These are phyloP conservation scores for Nixonia krombeini DNA, from an alignment of 1,140 invertebrate genomes.

Conservation along the genomic window DNA sequence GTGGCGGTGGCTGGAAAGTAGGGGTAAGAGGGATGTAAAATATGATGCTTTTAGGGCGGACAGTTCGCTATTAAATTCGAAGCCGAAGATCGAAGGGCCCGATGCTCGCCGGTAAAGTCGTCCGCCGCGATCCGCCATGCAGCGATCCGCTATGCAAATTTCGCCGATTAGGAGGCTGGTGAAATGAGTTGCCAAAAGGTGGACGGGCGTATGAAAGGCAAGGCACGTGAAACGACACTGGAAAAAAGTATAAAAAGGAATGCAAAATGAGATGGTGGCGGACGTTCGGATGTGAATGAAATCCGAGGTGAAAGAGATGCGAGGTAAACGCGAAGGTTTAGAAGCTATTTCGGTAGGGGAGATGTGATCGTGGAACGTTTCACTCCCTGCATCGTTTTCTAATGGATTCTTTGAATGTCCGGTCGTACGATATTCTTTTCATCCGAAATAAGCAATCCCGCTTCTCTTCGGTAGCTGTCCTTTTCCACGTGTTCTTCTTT, in stretches of 20 bases:
- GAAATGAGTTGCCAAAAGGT: slow-evolving; percentile 41
- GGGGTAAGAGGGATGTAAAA: slow-evolving; percentile 52
- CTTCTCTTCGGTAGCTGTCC: no score
- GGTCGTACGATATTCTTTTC: background rate
- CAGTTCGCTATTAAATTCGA: slow-evolving; percentile 59
- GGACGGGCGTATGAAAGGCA: slow-evolving; percentile 27
- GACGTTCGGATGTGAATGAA: slow-evolving; percentile 51
- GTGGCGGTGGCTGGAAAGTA: no score
- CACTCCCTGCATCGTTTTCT: slow-evolving; percentile 39
- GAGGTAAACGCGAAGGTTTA: slow-evolving; percentile 37
- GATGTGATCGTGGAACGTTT: slow-evolving; percentile 39
- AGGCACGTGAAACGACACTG: slow-evolving; percentile 40
- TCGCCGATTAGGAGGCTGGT: slow-evolving; percentile 37
- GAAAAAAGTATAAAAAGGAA: slow-evolving; percentile 37
- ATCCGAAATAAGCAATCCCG: no score
- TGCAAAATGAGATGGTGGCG: slow-evolving; percentile 42
- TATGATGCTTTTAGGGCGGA: slow-evolving; percentile 64
- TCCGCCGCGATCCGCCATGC: slow-evolving; percentile 55
- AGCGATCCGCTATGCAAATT: slow-evolving; percentile 62
- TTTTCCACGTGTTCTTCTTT: no score
- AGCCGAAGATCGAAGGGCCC: slow-evolving; percentile 56
- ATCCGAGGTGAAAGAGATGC: slow-evolving; percentile 44
- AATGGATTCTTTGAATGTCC: slow-evolving; percentile 34
- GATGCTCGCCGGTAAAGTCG: slow-evolving; percentile 48
- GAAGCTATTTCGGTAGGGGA: slow-evolving; percentile 33